These are phyloP conservation scores for Isotomurus palustris DNA, from an alignment of 2,888 invertebrate genomes.

Conservation along the genomic window DNA sequence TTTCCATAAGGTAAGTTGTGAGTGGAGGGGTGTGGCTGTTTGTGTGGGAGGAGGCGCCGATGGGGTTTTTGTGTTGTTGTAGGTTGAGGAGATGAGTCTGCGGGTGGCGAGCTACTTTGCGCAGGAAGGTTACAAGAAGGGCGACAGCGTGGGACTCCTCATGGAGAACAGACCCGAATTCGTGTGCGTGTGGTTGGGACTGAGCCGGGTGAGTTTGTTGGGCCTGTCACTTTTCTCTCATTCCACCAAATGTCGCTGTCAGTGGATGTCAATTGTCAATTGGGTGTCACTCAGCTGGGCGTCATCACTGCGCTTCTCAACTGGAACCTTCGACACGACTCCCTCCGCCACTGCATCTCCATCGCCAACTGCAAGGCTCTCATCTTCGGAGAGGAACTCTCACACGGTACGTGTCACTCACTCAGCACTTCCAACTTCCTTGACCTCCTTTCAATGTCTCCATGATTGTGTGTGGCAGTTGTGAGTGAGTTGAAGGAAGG, in stretches of 20 bases:
- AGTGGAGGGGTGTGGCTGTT: no score
- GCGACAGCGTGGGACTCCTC: slow-evolving; percentile 82
- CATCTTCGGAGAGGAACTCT: slow-evolving; percentile 71
- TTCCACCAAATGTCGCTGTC: no score
- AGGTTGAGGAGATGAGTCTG: slow-evolving; percentile 82
- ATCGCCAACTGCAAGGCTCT: slow-evolving; percentile 77
- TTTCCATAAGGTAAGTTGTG: slow-evolving; percentile 65
- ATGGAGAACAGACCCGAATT: slow-evolving; percentile 90
- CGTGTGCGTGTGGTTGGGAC: slow-evolving; percentile 86
- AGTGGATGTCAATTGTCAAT: no score
- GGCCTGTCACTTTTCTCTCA: no score
- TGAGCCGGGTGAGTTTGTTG: slow-evolving; percentile 50
- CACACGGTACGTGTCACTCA: slow-evolving; percentile 55
- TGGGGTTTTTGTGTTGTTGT: slow-evolving; percentile 2
- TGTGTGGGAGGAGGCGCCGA: no score
- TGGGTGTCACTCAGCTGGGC: slow-evolving; percentile 65
- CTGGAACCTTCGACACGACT: slow-evolving; percentile 76
- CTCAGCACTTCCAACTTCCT: no score
- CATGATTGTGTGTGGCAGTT: no score
- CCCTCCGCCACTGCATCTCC: slow-evolving; percentile 80
- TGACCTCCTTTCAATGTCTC: no score
- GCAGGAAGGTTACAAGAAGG: slow-evolving; percentile 73
- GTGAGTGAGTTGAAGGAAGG: slow-evolving; percentile 17
- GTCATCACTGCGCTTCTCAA: slow-evolving; percentile 86
- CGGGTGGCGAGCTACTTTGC: slow-evolving; percentile 74